Evolutionary conservation across 2,797 vertebrate genomes (phyloP).

Genomic region (Sebastes nivosus): DNA sequence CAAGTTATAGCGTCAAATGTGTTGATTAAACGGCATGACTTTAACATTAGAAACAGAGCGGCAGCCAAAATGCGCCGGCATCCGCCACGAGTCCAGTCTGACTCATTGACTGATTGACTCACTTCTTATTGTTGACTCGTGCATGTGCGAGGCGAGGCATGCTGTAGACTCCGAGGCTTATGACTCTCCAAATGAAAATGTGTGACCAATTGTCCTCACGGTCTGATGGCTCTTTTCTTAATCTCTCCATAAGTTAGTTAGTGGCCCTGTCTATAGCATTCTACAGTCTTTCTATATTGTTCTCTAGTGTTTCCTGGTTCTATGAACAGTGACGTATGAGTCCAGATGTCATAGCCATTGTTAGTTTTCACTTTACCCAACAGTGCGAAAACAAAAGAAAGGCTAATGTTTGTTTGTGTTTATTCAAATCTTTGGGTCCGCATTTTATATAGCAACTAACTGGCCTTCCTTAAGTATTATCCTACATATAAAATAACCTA

Average conservation of each 20-base stretch:
- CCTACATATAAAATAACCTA: background rate
- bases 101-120: constrained; percentile 14
- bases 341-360: background rate
- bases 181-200: constrained; percentile 11
- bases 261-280: background rate
- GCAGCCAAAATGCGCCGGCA: too few relatives aligned
- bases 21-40: too few relatives aligned
- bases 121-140: background rate
- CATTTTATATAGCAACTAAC: background rate
- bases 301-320: background rate
- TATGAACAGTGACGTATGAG: background rate
- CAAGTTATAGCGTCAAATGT: too few relatives aligned
- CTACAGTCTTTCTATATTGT: background rate
- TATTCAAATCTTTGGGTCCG: background rate
- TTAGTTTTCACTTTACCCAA: background rate
- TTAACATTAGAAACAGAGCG: too few relatives aligned
- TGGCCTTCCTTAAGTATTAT: background rate
- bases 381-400: background rate
- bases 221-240: background rate
- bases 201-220: background rate
- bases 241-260: background rate
- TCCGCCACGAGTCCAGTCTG: too few relatives aligned
- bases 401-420: background rate
- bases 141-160: constrained; percentile 3
- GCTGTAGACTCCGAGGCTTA: constrained; percentile 1